These are phyloP conservation scores for Eueides isabella DNA, from an alignment of 1,140 invertebrate genomes.

Conservation along the genomic window DNA sequence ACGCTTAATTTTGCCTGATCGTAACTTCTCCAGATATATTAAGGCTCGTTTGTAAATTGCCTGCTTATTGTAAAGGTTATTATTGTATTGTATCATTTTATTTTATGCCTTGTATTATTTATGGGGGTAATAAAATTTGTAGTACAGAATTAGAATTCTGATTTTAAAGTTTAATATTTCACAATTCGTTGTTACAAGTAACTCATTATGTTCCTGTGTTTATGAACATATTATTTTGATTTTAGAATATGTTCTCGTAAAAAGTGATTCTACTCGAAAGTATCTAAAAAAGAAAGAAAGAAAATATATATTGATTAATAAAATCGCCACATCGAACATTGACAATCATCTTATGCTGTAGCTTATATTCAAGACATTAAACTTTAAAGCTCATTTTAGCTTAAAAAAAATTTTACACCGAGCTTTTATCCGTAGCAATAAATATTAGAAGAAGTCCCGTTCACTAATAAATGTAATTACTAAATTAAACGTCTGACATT, in stretches of 20 bases:
- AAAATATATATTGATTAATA: background rate
- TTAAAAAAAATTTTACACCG: constrained; percentile 12
- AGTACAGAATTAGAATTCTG: background rate
- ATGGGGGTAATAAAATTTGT: background rate
- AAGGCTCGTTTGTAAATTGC: constrained; percentile 32
- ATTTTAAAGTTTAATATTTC: background rate
- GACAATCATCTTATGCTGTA: background rate
- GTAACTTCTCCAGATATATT: constrained; percentile 39
- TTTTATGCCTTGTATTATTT: background rate
- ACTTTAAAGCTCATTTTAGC: background rate
- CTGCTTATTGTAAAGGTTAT: constrained; percentile 19
- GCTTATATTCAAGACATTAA: background rate
- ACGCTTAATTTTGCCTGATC: constrained; percentile 27
- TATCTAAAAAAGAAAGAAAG: too few species aligned
- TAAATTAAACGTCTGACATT: constrained; percentile 39
- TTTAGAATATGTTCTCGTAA: too few species aligned
- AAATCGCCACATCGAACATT: background rate
- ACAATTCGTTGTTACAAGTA: too few species aligned
- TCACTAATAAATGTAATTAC: constrained; percentile 29
- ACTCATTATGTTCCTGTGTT: too few species aligned
- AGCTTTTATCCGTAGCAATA: background rate
- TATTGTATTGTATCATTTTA: background rate
- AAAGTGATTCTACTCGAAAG: too few species aligned
- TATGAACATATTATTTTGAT: too few species aligned
- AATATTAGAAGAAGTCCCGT: background rate